Percentiles rank a stretch among this genome's conserved stretches.
phyloP scores from a whole-genome alignment of 2,888 invertebrate genomes.

The Proisotoma minuta region DNA sequence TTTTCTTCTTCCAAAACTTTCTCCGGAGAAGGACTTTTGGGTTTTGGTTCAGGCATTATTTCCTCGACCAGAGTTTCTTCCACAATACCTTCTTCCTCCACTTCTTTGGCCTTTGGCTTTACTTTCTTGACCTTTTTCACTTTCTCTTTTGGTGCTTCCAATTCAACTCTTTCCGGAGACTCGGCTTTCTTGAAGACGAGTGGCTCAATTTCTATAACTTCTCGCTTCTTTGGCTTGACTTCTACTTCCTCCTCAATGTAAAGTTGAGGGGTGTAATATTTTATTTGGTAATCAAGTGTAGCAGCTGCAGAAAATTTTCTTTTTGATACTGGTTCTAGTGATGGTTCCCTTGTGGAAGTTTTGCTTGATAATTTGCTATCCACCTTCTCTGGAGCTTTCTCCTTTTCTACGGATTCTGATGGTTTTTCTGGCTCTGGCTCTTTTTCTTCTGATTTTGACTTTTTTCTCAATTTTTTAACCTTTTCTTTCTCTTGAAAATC shows the following conservation, averaged over 20 bases:
- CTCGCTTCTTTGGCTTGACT: conserved; percentile 34
- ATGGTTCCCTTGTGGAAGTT: not conserved
- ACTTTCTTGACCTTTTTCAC: conserved; percentile 48
- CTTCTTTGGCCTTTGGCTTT: conserved; percentile 49
- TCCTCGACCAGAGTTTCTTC: conserved; percentile 51
- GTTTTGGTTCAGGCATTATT: conserved; percentile 21
- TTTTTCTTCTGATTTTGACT: not conserved
- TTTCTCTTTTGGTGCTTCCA: conserved; percentile 23
- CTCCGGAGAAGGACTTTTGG: not conserved
- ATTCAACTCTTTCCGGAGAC: conserved; percentile 7
- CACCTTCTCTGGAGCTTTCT: not conserved
- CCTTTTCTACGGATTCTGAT: not conserved
- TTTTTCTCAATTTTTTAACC: not conserved
- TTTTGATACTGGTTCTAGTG: not conserved
- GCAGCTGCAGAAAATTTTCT: conserved; percentile 1
- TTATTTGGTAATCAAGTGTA: not conserved
- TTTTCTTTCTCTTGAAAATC: conserved; percentile 23
- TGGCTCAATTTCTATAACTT: not conserved
- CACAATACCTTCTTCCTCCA: not conserved
- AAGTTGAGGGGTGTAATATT: conserved; percentile 35
- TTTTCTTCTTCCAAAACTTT: not conserved
- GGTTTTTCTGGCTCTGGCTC: not conserved
- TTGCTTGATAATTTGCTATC: not conserved
- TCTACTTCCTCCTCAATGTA: conserved; percentile 46
- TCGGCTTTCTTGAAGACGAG: conserved; percentile 3